Evolutionary conservation across 1,140 invertebrate species (phyloP), one percentile per base, ranked within the genome.

Genomic region (Patella vulgata): DNA sequence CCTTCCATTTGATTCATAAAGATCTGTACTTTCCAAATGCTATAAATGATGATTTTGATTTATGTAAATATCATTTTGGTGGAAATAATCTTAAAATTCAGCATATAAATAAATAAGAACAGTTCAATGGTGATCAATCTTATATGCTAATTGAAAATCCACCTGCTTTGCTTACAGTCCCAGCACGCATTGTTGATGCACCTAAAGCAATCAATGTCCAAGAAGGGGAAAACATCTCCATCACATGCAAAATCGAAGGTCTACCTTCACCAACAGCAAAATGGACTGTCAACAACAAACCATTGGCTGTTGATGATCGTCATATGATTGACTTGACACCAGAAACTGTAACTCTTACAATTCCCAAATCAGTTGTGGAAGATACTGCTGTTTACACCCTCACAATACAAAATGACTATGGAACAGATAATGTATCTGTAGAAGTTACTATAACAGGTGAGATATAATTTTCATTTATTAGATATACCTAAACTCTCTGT

Each of bases 331-430:
- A 60, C 17, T 12, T 48, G 14, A 67, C 68, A 54, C 51, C 64
- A n/a, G 59, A 61, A 12, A 59, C 60, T 19, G 67, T 65, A 17
- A 91, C 66, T 14, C 58, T 81, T 48, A 74, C 59, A 36, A 75
- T 81, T 23, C 62, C 66, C 25, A 52, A 68, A 21, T 68, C 67
- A 33, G 59, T 63, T 30, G 36, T 70, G 11, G 60, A 73, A 14
- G 76, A 81, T 39, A 56, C 58, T 19, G 74, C 71, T 25, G 51
- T 52, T n/a, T 80, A 75, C 62, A 94, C 92, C 6, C 96, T 95
- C 81, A 88, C 93, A 58, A 95, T 95, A 14, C 88, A 90, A 17
- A 98, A 98, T 81, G 92, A 95, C 70, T 86, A 95, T 48, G 96
- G 96, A 52, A 50, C 31, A 11, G 71, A 73, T 43, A 55, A 31